Evolutionary conservation across 2,888 invertebrate genomes (phyloP).

Genomic region (Eupithecia inturbata): DNA sequence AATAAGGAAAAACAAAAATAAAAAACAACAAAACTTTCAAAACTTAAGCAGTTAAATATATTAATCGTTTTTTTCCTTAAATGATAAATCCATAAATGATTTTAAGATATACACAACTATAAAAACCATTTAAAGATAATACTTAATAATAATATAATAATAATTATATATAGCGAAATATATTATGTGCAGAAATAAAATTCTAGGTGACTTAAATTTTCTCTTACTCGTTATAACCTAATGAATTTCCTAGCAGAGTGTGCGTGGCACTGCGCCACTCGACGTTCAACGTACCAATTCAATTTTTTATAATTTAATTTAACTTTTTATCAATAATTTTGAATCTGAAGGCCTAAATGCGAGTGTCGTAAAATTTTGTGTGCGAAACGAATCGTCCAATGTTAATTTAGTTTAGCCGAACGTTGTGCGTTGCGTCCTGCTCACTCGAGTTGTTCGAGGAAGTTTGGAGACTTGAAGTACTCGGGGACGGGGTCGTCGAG

Average conservation of each 20-base stretch:
- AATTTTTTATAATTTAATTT: slow-evolving; percentile 78
- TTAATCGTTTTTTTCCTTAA: slow-evolving; percentile 83
- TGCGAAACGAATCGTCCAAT: slow-evolving; percentile 81
- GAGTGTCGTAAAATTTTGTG: slow-evolving; percentile 87
- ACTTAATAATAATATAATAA: slow-evolving; percentile 84
- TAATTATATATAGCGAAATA: slow-evolving; percentile 85
- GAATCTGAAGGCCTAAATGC: slow-evolving; percentile 88
- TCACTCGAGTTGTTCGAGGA: slow-evolving; percentile 98
- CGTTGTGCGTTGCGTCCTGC: slow-evolving; percentile 65
- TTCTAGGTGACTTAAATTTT: slow-evolving; percentile 85
- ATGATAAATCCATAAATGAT: slow-evolving; percentile 84
- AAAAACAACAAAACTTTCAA: slow-evolving; percentile 81
- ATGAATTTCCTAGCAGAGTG: slow-evolving; percentile 82
- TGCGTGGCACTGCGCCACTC: slow-evolving; percentile 64
- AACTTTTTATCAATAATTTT: slow-evolving; percentile 84
- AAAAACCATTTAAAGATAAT: slow-evolving; percentile 84
- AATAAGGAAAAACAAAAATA: slow-evolving; percentile 68
- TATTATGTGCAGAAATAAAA: slow-evolving; percentile 85
- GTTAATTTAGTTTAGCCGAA: slow-evolving; percentile 70
- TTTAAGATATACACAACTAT: slow-evolving; percentile 84
- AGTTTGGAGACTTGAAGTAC: slow-evolving; percentile 99
- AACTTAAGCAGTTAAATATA: slow-evolving; percentile 84
- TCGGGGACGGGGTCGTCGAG: slow-evolving; percentile 99
- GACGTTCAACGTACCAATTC: slow-evolving; percentile 79
- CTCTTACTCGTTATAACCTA: slow-evolving; percentile 81